phyloP scores from a whole-genome alignment of 2,888 invertebrate species.

The Leptopilina myrica region DNA sequence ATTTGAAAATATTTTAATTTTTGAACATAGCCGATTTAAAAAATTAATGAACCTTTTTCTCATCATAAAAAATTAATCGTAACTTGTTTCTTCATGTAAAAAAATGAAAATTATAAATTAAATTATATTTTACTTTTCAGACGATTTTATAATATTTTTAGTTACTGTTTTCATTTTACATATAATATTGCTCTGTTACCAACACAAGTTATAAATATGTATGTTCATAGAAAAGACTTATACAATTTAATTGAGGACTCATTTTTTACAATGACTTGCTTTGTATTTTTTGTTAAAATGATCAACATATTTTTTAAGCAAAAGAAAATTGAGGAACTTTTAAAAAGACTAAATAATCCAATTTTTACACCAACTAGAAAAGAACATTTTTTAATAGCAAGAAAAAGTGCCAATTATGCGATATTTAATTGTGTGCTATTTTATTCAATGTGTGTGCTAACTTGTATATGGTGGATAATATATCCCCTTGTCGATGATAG shows the following conservation, averaged over 20 bases:
- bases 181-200: conserved; percentile 1
- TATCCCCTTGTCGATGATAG: conserved; percentile 1
- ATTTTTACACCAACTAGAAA: neutral
- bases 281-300: neutral
- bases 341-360: neutral
- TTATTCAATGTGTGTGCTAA: neutral
- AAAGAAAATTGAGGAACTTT: neutral
- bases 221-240: neutral
- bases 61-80: no score
- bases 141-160: neutral
- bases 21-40: no score
- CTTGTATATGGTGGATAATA: neutral
- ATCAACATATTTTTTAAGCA: neutral
- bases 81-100: no score
- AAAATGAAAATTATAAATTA: neutral
- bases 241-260: neutral
- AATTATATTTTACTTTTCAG: neutral
- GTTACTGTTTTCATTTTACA: neutral
- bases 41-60: no score
- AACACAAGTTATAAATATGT: conserved; percentile 9
- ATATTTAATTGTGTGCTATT: neutral
- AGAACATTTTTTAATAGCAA: neutral
- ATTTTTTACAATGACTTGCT: neutral
- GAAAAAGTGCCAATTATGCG: neutral
- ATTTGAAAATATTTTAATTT: no score